These are phyloP conservation scores for Pollenia griseotomentosa DNA, from an alignment of 2,888 invertebrate genomes.

Conservation along the genomic window DNA sequence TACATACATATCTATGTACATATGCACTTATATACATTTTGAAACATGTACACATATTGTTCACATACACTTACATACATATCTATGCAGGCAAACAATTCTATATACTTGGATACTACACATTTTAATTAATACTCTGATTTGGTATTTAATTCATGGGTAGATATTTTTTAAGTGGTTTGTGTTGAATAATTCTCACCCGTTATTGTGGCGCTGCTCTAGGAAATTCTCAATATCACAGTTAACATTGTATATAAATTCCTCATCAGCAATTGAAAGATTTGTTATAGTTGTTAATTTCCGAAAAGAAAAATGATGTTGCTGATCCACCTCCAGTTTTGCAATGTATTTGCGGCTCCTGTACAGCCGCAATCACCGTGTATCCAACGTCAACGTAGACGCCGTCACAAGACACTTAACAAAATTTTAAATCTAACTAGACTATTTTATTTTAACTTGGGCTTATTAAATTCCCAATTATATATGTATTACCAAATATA, in stretches of 20 bases:
- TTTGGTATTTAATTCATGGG: slow-evolving; percentile 9
- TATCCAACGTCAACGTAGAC: slow-evolving; percentile 55
- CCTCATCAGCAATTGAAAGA: slow-evolving; percentile 83
- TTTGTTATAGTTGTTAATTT: slow-evolving; percentile 77
- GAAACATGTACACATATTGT: too few species aligned
- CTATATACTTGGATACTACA: neutral
- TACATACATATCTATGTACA: neutral
- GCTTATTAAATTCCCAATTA: neutral
- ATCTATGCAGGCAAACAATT: neutral
- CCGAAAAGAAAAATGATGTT: slow-evolving; percentile 43
- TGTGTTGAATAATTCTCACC: slow-evolving; percentile 78
- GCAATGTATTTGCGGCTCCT: slow-evolving; percentile 67
- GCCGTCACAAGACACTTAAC: slow-evolving; percentile 51
- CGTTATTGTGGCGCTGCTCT: slow-evolving; percentile 80
- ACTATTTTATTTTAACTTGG: neutral
- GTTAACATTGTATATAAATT: slow-evolving; percentile 84
- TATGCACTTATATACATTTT: neutral
- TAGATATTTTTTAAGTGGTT: slow-evolving; percentile 6
- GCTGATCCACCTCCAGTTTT: slow-evolving; percentile 73
- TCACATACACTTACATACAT: too few species aligned
- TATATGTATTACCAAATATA: too few species aligned
- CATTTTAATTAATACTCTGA: slow-evolving; percentile 5
- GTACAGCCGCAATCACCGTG: slow-evolving; percentile 58
- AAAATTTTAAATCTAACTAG: neutral
- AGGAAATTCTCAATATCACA: slow-evolving; percentile 83